These are phyloP conservation scores for Penaeus indicus DNA, from an alignment of 1,140 invertebrate genomes.

Conservation along the genomic window DNA sequence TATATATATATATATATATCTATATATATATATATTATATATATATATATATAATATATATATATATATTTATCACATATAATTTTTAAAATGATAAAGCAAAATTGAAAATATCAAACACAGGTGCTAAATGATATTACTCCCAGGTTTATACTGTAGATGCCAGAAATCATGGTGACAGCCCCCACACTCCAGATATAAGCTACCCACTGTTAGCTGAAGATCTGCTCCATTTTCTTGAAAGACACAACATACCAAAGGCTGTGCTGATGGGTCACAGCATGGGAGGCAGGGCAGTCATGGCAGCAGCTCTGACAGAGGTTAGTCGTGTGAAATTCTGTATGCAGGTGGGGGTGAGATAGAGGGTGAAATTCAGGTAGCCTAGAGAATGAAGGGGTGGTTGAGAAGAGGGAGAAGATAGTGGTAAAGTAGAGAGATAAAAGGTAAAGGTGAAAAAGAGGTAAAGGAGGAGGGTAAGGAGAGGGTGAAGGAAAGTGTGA, in stretches of 20 bases:
- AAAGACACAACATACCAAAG: conserved; percentile 76
- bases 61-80: not conserved
- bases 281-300: conserved; percentile 89
- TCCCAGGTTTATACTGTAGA: conserved; percentile 75
- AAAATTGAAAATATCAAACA: too few relatives aligned
- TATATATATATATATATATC: not conserved
- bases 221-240: conserved; percentile 80
- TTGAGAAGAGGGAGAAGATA: not conserved
- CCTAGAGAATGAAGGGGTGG: too few relatives aligned
- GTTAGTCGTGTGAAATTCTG: conserved; percentile 68
- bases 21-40: conserved; percentile 40
- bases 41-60: not conserved
- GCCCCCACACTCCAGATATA: conserved; percentile 81
- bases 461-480: not conserved
- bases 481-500: not conserved
- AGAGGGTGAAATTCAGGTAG: too few relatives aligned
- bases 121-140: not conserved
- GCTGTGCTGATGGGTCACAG: conserved; percentile 86
- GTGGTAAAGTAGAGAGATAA: not conserved
- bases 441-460: not conserved
- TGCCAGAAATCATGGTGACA: conserved; percentile 92
- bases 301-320: conserved; percentile 82
- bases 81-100: not conserved
- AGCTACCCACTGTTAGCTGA: conserved; percentile 80
- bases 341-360: not conserved